These are phyloP conservation scores for Empis livida DNA, from an alignment of 2,888 invertebrate species.

Conservation along the genomic window DNA sequence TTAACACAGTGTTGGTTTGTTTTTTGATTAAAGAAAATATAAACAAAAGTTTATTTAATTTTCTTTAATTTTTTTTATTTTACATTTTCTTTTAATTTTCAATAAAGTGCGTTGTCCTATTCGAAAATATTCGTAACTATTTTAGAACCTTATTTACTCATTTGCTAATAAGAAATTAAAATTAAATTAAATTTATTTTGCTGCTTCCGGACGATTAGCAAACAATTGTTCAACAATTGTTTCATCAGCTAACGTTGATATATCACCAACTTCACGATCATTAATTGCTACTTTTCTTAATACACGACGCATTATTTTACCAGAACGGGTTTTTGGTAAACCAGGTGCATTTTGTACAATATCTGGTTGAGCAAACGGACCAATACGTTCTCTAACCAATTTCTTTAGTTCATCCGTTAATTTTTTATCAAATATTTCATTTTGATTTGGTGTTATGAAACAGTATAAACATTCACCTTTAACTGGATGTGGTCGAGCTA, in stretches of 20 bases:
- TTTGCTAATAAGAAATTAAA: neutral
- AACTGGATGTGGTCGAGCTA: slow-evolving; percentile 83
- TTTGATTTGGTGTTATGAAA: slow-evolving; percentile 84
- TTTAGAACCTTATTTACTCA: too few species aligned
- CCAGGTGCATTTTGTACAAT: slow-evolving; percentile 87
- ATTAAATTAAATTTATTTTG: slow-evolving; percentile 3
- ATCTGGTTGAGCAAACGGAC: slow-evolving; percentile 93
- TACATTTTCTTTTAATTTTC: too few species aligned
- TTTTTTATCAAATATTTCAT: slow-evolving; percentile 52
- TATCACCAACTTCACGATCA: slow-evolving; percentile 83
- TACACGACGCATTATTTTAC: slow-evolving; percentile 95
- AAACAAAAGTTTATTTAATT: too few species aligned
- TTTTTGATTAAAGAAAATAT: too few species aligned
- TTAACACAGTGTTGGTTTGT: too few species aligned
- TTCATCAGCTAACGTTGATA: slow-evolving; percentile 87
- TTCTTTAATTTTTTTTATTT: too few species aligned
- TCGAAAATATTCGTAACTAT: too few species aligned
- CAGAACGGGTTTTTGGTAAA: slow-evolving; percentile 92
- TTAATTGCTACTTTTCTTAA: slow-evolving; percentile 85
- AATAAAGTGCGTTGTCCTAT: too few species aligned
- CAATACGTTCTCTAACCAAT: slow-evolving; percentile 78
- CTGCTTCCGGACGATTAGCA: slow-evolving; percentile 47
- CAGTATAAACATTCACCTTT: slow-evolving; percentile 98
- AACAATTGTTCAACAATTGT: slow-evolving; percentile 72
- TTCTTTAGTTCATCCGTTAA: slow-evolving; percentile 60